Evolutionary conservation across 2,797 vertebrate genomes (phyloP), one percentile per base, ranked within the genome.

Genomic region (Balearica regulorum): DNA sequence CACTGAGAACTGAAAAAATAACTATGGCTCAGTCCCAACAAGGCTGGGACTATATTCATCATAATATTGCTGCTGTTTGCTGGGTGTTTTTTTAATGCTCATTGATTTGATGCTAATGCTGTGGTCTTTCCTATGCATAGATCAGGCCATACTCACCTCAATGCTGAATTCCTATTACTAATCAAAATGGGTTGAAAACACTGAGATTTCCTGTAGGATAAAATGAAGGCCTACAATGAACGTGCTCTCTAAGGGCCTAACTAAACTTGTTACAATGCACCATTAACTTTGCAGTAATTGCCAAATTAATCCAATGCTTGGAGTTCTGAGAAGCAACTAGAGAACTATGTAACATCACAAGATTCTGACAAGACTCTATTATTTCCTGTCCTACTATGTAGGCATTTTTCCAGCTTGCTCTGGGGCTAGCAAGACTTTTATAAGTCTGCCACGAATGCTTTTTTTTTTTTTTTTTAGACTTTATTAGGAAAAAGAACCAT

Each of bases 21-120:
- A n/a, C 22, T n/a, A 41, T 8, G 8, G 14, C 33, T 82, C 24
- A 48, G n/a, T 65, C 14, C 6, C 13, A 60, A 44, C 6, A 87
- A 53, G 22, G 12, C 16, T n/a, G n/a, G n/a, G n/a, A 89, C 86
- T 70, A 60, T 4, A 24, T 26, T 68, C 2, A 78, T 16, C 31
- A 37, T 26, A 77, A 89, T 17, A 73, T 4, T 58, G 37, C 13
- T 75, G 41, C 37, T 61, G 12, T 46, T 28, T 39, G 10, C 2
- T 37, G 29, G 2, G 2, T 5, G 0, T 5, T 43, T 66, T 55
- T 39, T 39, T 4, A 11, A 58, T 5, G 37, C 6, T 19, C 62
- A 62, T 0, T 44, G 21, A 55, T 70, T 57, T 41, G 64, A 53
- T 26, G 15, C 4, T 78, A 64, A 80, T 31, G 13, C 26, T 64